Evolutionary conservation across 2,888 invertebrate species (phyloP).

Genomic region (Mythimna vitellina): DNA sequence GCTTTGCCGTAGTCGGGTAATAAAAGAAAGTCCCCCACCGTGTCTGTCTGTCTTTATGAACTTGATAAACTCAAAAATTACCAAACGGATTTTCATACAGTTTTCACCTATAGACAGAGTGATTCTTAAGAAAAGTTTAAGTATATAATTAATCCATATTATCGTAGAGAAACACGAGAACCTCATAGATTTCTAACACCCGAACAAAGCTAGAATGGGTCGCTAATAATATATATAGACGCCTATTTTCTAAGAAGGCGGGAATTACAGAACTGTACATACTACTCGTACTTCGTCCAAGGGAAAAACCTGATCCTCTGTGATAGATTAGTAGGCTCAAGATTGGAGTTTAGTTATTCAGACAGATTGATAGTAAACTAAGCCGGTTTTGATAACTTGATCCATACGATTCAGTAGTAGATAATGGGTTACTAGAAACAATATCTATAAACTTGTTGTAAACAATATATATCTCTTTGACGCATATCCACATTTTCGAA

Average conservation of each 20-base stretch:
- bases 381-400: slow-evolving; percentile 23
- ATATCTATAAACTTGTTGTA: slow-evolving; percentile 1
- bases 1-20: no score
- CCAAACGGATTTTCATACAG: no score
- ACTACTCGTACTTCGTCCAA: neutral
- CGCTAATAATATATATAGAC: neutral
- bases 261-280: neutral
- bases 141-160: no score
- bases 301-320: neutral
- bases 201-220: no score
- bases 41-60: no score
- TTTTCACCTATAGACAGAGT: no score
- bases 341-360: slow-evolving; percentile 6
- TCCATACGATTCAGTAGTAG: neutral
- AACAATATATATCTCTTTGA: neutral
- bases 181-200: no score
- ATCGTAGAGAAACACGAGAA: no score
- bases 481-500: no score
- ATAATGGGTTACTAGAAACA: slow-evolving; percentile 7
- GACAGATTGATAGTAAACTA: slow-evolving; percentile 24
- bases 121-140: no score
- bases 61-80: no score
- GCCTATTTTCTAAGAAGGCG: neutral
- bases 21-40: no score
- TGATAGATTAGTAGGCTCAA: slow-evolving; percentile 5